phyloP scores from a whole-genome alignment of 64 coral and sea anemone species.

The Stylophora pistillata region DNA sequence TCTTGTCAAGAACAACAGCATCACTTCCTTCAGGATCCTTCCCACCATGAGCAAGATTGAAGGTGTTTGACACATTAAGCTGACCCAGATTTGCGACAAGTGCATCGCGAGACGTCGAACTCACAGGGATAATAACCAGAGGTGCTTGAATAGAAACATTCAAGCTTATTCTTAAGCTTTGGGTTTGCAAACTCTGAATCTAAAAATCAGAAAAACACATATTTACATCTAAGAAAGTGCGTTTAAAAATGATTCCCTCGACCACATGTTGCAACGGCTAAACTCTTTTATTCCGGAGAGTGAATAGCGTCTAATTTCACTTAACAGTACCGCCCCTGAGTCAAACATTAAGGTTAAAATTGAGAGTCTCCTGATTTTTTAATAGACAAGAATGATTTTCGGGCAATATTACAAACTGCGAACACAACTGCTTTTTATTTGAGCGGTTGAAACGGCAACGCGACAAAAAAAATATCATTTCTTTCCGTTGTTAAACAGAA shows the following conservation, averaged over 20 bases:
- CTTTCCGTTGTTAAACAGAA: too few relatives aligned
- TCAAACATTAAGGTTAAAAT: not conserved
- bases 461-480: too few relatives aligned
- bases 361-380: too few relatives aligned
- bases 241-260: too few relatives aligned
- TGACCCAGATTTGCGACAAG: slow-evolving; percentile 83
- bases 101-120: slow-evolving; percentile 72
- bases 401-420: too few relatives aligned
- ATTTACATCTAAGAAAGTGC: not conserved
- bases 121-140: slow-evolving; percentile 82
- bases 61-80: slow-evolving; percentile 73
- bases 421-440: too few relatives aligned
- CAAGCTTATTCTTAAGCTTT: slow-evolving; percentile 80
- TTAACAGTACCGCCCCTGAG: not conserved
- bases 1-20: slow-evolving; percentile 83
- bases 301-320: too few relatives aligned
- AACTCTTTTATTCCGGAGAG: too few relatives aligned
- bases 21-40: slow-evolving; percentile 59
- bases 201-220: not conserved
- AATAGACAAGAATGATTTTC: too few relatives aligned
- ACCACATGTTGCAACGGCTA: too few relatives aligned
- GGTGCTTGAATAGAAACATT: slow-evolving; percentile 90
- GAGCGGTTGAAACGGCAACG: too few relatives aligned
- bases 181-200: slow-evolving; percentile 85
- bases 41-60: slow-evolving; percentile 59